Percentiles rank a stretch among this genome's conserved stretches.
Evolutionary conservation across 2,113 vertebrate genomes (phyloP).

Genomic region (Cervus canadensis): DNA sequence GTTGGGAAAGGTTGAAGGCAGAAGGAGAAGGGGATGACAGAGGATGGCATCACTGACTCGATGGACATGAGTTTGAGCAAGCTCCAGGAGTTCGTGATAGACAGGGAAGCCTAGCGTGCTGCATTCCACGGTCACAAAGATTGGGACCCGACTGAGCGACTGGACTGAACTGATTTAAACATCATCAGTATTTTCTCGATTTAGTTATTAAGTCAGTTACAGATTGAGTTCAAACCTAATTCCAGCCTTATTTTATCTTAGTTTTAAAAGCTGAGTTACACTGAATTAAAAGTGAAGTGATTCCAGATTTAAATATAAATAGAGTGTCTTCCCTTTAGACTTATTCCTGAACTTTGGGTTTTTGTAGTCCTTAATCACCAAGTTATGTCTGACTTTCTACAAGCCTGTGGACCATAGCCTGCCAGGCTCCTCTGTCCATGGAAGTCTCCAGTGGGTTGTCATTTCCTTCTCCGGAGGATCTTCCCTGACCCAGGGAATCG

Average conservation of each 20-base stretch:
- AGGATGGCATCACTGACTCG: neutral
- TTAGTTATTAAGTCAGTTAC: neutral
- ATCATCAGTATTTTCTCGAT: neutral
- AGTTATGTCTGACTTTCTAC: neutral
- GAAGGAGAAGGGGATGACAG: neutral
- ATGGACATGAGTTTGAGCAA: neutral
- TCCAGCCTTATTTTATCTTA: neutral
- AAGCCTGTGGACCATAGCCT: neutral
- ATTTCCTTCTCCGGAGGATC: neutral
- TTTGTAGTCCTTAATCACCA: no score
- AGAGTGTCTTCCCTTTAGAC: no score
- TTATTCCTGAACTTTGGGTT: rapidly evolving
- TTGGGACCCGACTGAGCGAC: neutral
- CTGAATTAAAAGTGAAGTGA: neutral
- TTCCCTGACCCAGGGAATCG: neutral
- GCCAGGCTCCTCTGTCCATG: neutral
- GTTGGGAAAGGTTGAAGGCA: neutral
- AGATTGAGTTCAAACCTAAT: neutral
- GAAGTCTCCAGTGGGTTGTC: neutral
- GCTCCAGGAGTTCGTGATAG: neutral
- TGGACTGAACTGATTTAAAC: neutral
- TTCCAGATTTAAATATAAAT: neutral
- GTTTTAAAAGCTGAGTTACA: neutral
- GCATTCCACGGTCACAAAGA: neutral
- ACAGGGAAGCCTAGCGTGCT: rapidly evolving